A percentile compares a stretch with the other conserved stretches of the same genome.
phyloP scores from a whole-genome alignment of 2,113 vertebrate species.

The Sarotherodon lohbergeri region DNA sequence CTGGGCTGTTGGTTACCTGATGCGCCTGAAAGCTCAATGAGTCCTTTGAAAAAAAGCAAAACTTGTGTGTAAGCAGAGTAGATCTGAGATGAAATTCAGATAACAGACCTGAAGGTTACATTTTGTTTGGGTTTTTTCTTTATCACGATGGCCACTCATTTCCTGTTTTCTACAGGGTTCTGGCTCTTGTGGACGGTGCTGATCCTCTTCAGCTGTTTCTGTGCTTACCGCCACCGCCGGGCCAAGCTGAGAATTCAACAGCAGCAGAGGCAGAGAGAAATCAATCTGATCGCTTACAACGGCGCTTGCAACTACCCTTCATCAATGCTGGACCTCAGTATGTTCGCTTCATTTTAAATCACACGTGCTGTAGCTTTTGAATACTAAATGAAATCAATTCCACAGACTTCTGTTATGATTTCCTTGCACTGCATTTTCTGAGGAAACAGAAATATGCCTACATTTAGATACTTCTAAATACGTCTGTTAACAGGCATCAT shows the following conservation, averaged over 20 bases:
- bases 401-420: background rate
- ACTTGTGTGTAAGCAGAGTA: background rate
- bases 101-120: background rate
- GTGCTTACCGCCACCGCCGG: constrained; percentile 91
- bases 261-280: constrained; percentile 94
- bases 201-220: constrained; percentile 95
- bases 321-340: constrained; percentile 89
- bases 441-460: background rate
- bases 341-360: constrained; percentile 41
- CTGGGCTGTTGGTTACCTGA: background rate
- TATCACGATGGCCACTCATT: background rate
- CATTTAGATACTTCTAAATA: background rate
- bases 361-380: background rate
- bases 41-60: background rate
- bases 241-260: constrained; percentile 92
- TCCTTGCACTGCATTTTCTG: background rate
- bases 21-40: background rate
- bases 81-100: background rate
- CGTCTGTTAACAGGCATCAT: background rate
- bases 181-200: constrained; percentile 94
- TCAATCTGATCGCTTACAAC: constrained; percentile 93
- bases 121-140: background rate
- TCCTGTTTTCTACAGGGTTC: constrained; percentile 80
- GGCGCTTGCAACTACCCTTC: constrained; percentile 85
- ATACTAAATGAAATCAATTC: background rate